phyloP scores from a whole-genome alignment of 2,113 vertebrate species.

The Bubalus kerabau region DNA sequence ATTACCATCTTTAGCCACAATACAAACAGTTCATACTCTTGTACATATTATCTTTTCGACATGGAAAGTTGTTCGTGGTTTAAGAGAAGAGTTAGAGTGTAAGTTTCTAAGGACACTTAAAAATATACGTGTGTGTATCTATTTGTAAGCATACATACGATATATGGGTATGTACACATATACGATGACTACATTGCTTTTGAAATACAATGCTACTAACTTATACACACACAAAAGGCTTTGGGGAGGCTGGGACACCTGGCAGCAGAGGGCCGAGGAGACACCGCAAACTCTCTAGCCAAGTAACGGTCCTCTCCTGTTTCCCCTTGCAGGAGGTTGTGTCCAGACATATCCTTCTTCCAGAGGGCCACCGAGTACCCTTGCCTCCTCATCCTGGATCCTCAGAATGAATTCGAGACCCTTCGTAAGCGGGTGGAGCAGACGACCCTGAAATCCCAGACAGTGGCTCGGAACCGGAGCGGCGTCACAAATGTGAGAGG shows the following conservation, averaged over 20 bases:
- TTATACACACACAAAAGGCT: neutral
- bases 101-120: neutral
- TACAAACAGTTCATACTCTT: neutral
- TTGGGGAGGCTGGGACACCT: neutral
- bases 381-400: slow-evolving; percentile 93
- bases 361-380: slow-evolving; percentile 95
- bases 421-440: slow-evolving; percentile 93
- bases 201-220: neutral
- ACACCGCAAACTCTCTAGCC: too few relatives aligned
- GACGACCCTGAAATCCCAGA: slow-evolving; percentile 95
- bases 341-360: slow-evolving; percentile 98
- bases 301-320: neutral
- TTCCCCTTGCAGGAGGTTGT: slow-evolving; percentile 85
- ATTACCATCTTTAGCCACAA: neutral
- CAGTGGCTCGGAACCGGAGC: slow-evolving; percentile 93
- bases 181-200: neutral
- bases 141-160: neutral
- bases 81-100: neutral
- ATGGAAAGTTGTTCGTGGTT: neutral
- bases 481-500: slow-evolving; percentile 96
- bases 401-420: slow-evolving; percentile 96
- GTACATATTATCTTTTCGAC: neutral
- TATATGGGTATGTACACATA: neutral
- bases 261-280: neutral
- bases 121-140: neutral